Conservation (phyloP, 2,797 vertebrate genomes). For the Cottoperca gobio region DNA sequence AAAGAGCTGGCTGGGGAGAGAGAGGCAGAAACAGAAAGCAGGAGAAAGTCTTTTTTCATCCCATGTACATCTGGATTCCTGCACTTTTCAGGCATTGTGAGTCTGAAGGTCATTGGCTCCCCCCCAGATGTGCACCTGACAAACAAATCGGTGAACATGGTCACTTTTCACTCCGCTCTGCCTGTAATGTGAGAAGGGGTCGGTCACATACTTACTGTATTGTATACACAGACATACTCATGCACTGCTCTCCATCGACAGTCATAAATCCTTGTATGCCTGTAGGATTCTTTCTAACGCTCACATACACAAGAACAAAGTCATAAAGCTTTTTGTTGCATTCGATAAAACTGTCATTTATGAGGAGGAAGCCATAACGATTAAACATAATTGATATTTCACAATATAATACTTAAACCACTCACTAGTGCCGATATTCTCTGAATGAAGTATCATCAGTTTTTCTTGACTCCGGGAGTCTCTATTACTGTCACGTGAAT, state of each 20-base stretch:
- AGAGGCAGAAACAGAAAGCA: constrained; percentile 46
- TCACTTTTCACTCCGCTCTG: constrained; percentile 42
- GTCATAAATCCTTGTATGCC: constrained; percentile 25
- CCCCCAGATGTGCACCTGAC: constrained; percentile 69
- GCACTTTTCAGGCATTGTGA: constrained; percentile 40
- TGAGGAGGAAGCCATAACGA: constrained; percentile 30
- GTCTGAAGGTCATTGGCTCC: constrained; percentile 53
- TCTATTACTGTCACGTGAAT: constrained; percentile 3
- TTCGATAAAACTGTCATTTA: constrained; percentile 40
- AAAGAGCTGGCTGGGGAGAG: background rate
- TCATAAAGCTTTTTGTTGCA: constrained; percentile 18
- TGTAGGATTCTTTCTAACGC: background rate
- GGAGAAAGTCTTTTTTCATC: constrained; percentile 17
- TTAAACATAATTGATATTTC: constrained; percentile 35
- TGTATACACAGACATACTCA: constrained; percentile 30
- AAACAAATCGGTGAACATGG: constrained; percentile 61
- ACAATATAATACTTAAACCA: constrained; percentile 27
- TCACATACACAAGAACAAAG: constrained; percentile 31
- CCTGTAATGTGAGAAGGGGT: constrained; percentile 35
- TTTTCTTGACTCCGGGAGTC: constrained; percentile 12
- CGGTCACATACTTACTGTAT: constrained; percentile 22
- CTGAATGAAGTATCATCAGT: background rate
- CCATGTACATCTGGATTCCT: constrained; percentile 70
- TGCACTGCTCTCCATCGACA: constrained; percentile 48
- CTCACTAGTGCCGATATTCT: constrained; percentile 1